phyloP scores from a whole-genome alignment of 2,113 vertebrate genomes.

The Protobothrops mucrosquamatus region DNA sequence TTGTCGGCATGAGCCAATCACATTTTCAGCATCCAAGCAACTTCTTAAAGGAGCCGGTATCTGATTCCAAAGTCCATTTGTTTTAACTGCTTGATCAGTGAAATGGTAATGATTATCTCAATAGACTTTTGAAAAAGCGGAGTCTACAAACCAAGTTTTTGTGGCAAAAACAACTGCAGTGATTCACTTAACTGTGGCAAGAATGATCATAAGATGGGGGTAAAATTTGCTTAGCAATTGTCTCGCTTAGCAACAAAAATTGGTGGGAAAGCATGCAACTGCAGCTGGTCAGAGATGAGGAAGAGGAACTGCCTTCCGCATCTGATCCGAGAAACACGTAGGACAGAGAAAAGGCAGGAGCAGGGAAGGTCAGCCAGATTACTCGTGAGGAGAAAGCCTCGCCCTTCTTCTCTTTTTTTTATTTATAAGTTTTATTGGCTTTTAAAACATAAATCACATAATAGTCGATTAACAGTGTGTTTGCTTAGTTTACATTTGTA shows the following conservation, averaged over 20 bases:
- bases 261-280: too few species aligned
- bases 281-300: too few species aligned
- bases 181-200: not conserved
- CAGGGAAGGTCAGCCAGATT: too few species aligned
- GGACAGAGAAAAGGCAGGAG: too few species aligned
- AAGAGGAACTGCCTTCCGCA: too few species aligned
- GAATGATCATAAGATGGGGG: not conserved
- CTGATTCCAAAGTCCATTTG: not conserved
- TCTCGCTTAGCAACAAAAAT: not conserved
- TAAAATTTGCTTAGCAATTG: not conserved
- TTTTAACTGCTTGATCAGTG: not conserved
- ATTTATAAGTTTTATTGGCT: too few species aligned
- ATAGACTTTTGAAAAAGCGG: not conserved
- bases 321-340: too few species aligned
- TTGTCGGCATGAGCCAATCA: not conserved
- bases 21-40: not conserved
- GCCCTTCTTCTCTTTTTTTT: too few species aligned
- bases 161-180: not conserved
- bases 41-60: not conserved
- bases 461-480: too few species aligned
- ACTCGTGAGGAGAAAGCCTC: too few species aligned
- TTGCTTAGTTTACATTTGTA: too few species aligned
- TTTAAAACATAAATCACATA: too few species aligned
- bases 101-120: not conserved
- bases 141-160: not conserved